A percentile compares a stretch with the other conserved stretches of the same genome.
Conservation (phyloP, 2,113 vertebrate genomes). For the Sorex fumeus region DNA sequence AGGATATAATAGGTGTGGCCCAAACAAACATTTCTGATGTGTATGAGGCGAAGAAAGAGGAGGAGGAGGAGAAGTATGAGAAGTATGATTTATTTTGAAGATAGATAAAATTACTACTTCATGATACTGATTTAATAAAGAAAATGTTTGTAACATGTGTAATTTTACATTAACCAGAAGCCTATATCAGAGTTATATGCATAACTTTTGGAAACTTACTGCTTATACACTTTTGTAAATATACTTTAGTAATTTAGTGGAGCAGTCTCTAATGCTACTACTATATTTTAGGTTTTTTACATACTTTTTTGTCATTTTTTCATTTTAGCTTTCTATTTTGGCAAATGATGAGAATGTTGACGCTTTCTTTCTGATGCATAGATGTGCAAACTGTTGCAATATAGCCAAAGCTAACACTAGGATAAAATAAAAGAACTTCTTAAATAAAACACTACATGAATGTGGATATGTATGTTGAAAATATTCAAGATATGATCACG, state of each 20-base stretch:
- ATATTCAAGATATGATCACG: neutral
- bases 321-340: neutral
- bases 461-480: neutral
- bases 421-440: neutral
- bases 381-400: neutral
- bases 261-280: neutral
- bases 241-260: neutral
- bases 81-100: neutral
- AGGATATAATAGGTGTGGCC: too few relatives aligned
- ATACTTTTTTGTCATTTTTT: neutral
- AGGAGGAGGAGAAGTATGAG: neutral
- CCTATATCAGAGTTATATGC: neutral
- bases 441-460: neutral
- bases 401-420: neutral
- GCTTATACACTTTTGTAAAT: neutral
- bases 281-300: constrained; percentile 4
- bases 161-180: neutral
- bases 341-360: constrained; percentile 30
- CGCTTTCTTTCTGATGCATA: neutral
- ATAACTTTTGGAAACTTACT: neutral
- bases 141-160: neutral
- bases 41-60: too few relatives aligned
- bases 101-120: neutral
- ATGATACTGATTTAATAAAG: neutral
- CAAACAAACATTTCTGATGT: too few relatives aligned